Evolutionary conservation across 1,140 invertebrate species (phyloP), one percentile per base, ranked within the genome.

Genomic region (Pseudoatta argentina): DNA sequence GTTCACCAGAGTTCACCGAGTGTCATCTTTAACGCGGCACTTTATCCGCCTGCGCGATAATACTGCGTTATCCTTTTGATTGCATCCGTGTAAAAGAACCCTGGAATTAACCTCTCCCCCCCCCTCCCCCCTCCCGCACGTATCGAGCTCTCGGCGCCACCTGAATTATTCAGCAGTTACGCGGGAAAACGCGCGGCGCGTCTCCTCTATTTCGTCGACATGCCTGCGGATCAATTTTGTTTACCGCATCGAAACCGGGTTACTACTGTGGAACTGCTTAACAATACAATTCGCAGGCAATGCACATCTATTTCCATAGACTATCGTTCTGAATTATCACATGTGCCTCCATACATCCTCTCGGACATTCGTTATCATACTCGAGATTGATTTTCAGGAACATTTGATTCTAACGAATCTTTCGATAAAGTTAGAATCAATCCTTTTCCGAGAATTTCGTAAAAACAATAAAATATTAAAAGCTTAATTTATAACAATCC

Each of bases 91-190:
- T 83, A 83, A 75, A 71, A 83, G 69, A 39, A 48, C 16, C 30
- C 18, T 18, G n/a, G 39, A 82, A n/a, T 48, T 39, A 48, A 12
- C 18, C 39, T n/a, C 24, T 1, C 12, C 6, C 7, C 27, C 73
- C 27, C 27, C 7, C 27, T 57, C 27, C 27, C 27, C 27, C 27
- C 27, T 3, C 3, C 27, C 24, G 6, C 57, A 7, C n/a, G 18
- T 18, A 6, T 2, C 21, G 67, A 34, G 18, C 34, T 72, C 79
- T 82, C 53, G 21, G 6, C 10, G 5, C 51, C 44, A 53, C n/a
- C 67, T 83, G 69, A 83, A 83, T 83, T 83, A 83, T 83, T 83
- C 55, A 83, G 69, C 14, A 83, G 79, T 51, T 51, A 61, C 55
- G 69, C 69, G 30, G 3, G 8, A 4, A 79, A 24, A 16, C 3